Evolutionary conservation across 2,888 invertebrate species (phyloP), one percentile per base, ranked within the genome.

Genomic region (Latheticus oryzae): DNA sequence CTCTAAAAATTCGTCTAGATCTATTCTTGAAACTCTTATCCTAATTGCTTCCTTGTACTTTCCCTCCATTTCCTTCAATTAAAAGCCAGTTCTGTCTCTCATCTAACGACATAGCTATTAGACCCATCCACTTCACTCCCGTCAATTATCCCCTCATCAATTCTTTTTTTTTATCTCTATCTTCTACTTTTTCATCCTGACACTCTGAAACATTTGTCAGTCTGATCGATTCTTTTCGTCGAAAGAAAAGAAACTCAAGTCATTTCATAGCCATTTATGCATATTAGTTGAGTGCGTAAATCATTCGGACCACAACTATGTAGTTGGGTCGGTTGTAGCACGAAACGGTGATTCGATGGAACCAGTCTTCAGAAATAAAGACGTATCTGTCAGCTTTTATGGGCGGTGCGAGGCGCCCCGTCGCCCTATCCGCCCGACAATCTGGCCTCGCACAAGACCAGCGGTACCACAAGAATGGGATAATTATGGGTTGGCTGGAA

Each of bases 301-400:
- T 54, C 53, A 54, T 11, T 33, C 15, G 30, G 38, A 28, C 30
- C 45, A 54, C 12, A 52, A 11, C 17, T 1, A 42, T 15, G 42
- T 30, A 17, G 42, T 45, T 38, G 55, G 47, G 56, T 42, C 45
- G 57, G 51, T 43, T 45, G 51, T 57, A 26, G 58, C 52, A 58
- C 52, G 51, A 45, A 57, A 57, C 51, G 52, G 58, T 58, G 52
- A 45, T 58, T 37, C 38, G 32, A 30, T 53, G 42, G 54, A 73
- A 73, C 73, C 73, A 73, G 74, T 73, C 71, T 66, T 68, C 69
- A 74, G 72, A n/a, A 75, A 77, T 77, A 76, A 76, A 77, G 77
- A 77, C 76, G 74, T 77, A 76, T 74, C 76, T 76, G 77, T 77
- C 77, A 76, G 74, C 71, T 76, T 76, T 76, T 76, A 73, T 75